Evolutionary conservation across 2,888 invertebrate species (phyloP).

Genomic region (Liopterus haemorrhoidalis): DNA sequence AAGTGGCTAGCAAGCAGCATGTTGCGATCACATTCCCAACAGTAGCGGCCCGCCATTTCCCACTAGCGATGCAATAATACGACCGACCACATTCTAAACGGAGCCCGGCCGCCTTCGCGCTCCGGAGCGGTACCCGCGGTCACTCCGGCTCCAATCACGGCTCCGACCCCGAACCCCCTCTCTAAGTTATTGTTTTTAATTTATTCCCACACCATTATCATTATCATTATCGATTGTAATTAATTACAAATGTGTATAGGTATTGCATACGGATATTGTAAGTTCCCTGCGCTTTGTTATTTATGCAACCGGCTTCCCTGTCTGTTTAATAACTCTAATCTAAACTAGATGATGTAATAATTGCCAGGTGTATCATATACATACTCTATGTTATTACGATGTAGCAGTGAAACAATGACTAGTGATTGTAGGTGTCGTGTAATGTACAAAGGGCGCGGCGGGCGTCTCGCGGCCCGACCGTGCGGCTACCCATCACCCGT

Average conservation of each 20-base stretch:
- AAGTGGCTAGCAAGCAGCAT: conserved; percentile 11
- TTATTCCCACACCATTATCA: conserved; percentile 34
- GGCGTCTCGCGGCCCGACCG: too few species aligned
- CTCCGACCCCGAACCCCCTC: too few species aligned
- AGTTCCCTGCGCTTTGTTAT: conserved; percentile 32
- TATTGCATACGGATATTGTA: conserved; percentile 37
- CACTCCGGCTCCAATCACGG: too few species aligned
- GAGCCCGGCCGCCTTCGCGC: conserved; percentile 18
- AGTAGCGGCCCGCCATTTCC: conserved; percentile 1
- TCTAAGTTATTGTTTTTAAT: conserved; percentile 38
- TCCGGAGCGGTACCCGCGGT: too few species aligned
- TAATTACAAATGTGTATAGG: conserved; percentile 40
- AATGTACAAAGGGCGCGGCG: too few species aligned
- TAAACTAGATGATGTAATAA: too few species aligned
- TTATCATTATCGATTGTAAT: conserved; percentile 41
- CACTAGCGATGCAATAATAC: conserved; percentile 33
- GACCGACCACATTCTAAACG: conserved; percentile 37
- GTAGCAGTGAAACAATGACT: too few species aligned
- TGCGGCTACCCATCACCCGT: too few species aligned
- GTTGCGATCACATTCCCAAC: conserved; percentile 11
- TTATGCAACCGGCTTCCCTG: conserved; percentile 26
- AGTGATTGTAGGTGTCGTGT: too few species aligned
- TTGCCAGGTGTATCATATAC: conserved; percentile 48
- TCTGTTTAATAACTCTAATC: too few species aligned
- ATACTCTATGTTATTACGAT: conserved; percentile 40